Conservation (phyloP, 2,113 vertebrate species). For the Anolis sagrei region DNA sequence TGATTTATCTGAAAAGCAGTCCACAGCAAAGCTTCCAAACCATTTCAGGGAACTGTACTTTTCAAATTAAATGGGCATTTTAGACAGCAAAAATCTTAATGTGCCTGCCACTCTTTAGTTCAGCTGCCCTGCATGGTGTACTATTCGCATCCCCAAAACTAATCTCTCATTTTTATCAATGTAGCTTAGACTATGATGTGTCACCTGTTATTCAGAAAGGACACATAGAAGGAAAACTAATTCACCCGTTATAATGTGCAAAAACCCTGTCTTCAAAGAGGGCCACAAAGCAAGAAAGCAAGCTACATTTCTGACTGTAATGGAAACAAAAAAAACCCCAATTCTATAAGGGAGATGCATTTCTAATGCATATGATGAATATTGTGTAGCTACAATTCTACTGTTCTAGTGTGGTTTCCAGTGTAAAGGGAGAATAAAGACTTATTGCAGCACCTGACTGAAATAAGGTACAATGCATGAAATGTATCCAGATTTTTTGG, state of each 20-base stretch:
- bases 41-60: not conserved
- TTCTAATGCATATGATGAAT: not conserved
- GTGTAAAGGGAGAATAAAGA: not conserved
- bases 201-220: conserved; percentile 19
- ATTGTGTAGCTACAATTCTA: not conserved
- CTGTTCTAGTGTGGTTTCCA: not conserved
- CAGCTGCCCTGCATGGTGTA: conserved; percentile 2
- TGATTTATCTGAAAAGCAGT: not conserved
- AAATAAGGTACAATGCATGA: not conserved
- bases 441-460: not conserved
- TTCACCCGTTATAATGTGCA: not conserved
- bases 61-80: too few relatives aligned
- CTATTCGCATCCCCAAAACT: conserved; percentile 4
- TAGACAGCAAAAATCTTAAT: not conserved
- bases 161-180: not conserved
- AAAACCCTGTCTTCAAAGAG: conserved; percentile 1
- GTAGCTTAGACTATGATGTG: not conserved
- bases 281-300: not conserved
- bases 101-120: not conserved
- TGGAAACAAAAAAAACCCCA: conserved; percentile 4
- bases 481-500: not conserved
- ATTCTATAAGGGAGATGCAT: conserved; percentile 13
- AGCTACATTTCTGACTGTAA: not conserved
- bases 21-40: conserved; percentile 4
- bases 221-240: conserved; percentile 35